Conservation (phyloP, 1,140 invertebrate species). For the Drosophila prosaltans region DNA sequence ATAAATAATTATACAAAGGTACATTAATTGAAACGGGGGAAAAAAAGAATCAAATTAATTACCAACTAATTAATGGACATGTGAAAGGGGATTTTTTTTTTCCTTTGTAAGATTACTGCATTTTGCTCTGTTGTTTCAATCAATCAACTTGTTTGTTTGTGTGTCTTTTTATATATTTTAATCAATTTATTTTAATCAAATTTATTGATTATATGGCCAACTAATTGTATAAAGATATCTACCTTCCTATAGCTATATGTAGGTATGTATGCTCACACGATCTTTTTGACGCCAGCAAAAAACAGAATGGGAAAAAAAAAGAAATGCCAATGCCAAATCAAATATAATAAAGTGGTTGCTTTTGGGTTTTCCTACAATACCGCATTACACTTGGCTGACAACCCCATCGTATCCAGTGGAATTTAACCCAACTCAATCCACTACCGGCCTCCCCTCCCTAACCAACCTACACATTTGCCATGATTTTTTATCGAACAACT, state of each 20-base stretch:
- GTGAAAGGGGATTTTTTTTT: constrained; percentile 9
- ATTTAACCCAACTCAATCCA: constrained; percentile 9
- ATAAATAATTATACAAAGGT: background rate
- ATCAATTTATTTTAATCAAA: constrained; percentile 75
- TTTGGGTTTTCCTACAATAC: constrained; percentile 17
- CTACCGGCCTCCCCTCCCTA: background rate
- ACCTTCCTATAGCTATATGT: background rate
- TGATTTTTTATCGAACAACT: constrained; percentile 34
- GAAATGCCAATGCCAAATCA: constrained; percentile 32
- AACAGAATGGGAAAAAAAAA: background rate
- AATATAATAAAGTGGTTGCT: constrained; percentile 47
- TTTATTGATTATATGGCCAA: constrained; percentile 55
- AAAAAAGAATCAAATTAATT: constrained; percentile 56
- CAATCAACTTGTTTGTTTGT: constrained; percentile 5
- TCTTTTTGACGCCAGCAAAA: constrained; percentile 1
- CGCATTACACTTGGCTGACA: background rate
- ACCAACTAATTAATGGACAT: constrained; percentile 62
- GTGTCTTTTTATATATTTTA: constrained; percentile 29
- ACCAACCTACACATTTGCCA: background rate
- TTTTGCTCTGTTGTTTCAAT: background rate
- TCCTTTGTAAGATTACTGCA: background rate
- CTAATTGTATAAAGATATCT: constrained; percentile 3
- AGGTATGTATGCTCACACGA: background rate
- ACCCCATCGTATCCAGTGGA: too few species aligned
- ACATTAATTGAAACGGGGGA: constrained; percentile 48